These are phyloP conservation scores for Batillaria attramentaria DNA, from an alignment of 1,140 invertebrate genomes.

Conservation along the genomic window DNA sequence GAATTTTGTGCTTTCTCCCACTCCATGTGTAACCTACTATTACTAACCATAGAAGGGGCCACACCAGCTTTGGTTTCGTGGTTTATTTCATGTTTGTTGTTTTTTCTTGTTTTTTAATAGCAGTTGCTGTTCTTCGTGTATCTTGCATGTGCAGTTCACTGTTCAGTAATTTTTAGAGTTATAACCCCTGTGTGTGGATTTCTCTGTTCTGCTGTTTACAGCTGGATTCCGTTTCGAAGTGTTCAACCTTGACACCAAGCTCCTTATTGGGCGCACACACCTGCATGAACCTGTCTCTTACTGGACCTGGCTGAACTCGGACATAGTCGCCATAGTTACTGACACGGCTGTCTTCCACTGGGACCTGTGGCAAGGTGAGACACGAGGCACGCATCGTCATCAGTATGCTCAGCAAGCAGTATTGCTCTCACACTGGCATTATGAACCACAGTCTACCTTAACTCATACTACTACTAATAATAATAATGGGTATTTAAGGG, in stretches of 20 bases:
- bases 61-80: neutral
- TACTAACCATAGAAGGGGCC: too few species aligned
- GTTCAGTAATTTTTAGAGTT: neutral
- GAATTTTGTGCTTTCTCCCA: too few species aligned
- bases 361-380: constrained; percentile 65
- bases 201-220: constrained; percentile 41
- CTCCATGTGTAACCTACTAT: too few species aligned
- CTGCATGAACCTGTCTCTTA: constrained; percentile 64
- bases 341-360: constrained; percentile 70
- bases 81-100: neutral
- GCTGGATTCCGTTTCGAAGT: constrained; percentile 70
- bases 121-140: neutral
- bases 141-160: neutral
- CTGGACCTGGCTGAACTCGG: constrained; percentile 70
- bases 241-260: constrained; percentile 67
- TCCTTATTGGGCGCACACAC: constrained; percentile 61
- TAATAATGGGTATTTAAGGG: too few species aligned
- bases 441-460: too few species aligned
- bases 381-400: too few species aligned
- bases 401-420: too few species aligned
- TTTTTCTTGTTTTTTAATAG: too few species aligned
- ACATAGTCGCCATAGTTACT: constrained; percentile 69
- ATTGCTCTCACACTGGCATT: too few species aligned
- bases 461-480: too few species aligned
- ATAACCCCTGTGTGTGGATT: neutral